Evolutionary conservation across 2,113 vertebrate species (phyloP).

Genomic region (Tyto alba): DNA sequence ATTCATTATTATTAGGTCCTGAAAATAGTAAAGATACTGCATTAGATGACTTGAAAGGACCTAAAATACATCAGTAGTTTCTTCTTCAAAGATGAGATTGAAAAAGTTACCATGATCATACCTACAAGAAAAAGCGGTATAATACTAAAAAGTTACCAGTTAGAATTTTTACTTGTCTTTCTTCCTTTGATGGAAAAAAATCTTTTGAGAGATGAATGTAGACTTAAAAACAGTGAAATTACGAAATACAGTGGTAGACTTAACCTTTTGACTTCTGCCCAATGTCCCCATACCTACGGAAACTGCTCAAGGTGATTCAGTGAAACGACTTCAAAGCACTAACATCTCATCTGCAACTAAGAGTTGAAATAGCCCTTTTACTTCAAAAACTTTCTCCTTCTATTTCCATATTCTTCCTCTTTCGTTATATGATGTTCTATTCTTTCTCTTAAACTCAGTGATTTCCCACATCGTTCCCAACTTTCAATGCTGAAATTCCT

Average conservation of each 20-base stretch:
- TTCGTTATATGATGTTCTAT: neutral
- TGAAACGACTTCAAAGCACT: conserved; percentile 1
- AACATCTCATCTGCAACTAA: neutral
- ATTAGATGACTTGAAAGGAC: neutral
- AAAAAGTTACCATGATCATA: neutral
- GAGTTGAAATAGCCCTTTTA: neutral
- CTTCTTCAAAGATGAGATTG: conserved; percentile 38
- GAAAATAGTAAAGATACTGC: neutral
- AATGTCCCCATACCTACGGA: neutral
- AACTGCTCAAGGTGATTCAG: neutral
- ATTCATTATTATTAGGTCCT: neutral
- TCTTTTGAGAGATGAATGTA: neutral
- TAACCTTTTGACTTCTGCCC: conserved; percentile 11
- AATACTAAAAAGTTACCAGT: neutral
- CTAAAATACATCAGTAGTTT: conserved; percentile 23
- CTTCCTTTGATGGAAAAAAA: conserved; percentile 28
- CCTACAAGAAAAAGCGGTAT: neutral
- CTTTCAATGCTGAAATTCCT: neutral
- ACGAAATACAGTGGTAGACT: neutral
- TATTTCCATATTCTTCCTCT: neutral
- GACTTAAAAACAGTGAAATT: conserved; percentile 17
- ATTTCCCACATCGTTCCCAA: neutral
- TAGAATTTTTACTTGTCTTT: conserved; percentile 24
- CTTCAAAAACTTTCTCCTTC: neutral
- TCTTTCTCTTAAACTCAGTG: neutral